These are phyloP conservation scores for Syritta pipiens DNA, from an alignment of 2,888 invertebrate genomes.

Conservation along the genomic window DNA sequence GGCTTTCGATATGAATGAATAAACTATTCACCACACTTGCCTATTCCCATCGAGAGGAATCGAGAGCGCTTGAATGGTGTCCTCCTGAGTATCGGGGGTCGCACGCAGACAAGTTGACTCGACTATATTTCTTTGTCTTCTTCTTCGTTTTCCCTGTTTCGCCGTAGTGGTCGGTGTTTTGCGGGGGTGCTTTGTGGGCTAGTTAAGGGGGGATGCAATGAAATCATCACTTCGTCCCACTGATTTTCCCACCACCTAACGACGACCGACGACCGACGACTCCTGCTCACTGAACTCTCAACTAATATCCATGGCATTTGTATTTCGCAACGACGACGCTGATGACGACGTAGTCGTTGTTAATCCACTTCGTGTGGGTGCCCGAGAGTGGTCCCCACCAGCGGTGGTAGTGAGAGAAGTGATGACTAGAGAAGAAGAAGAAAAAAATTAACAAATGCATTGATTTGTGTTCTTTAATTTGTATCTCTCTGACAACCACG, in stretches of 20 bases:
- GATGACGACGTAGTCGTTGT: slow-evolving; percentile 22
- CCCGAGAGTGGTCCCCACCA: not conserved
- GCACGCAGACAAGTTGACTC: slow-evolving; percentile 13
- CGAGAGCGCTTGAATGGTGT: not conserved
- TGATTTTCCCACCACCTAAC: slow-evolving; percentile 13
- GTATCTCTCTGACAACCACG: slow-evolving; percentile 43
- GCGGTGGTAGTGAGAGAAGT: not conserved
- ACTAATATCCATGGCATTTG: slow-evolving; percentile 7
- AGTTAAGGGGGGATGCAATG: slow-evolving; percentile 40
- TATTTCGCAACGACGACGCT: slow-evolving; percentile 32
- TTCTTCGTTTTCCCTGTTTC: not conserved
- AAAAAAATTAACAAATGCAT: slow-evolving; percentile 47
- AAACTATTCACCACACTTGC: slow-evolving; percentile 42
- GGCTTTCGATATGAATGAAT: slow-evolving; percentile 54
- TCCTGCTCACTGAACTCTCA: not conserved
- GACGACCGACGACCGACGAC: not conserved
- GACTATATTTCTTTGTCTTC: not conserved
- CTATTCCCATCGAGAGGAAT: slow-evolving; percentile 14
- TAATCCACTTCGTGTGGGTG: slow-evolving; percentile 5
- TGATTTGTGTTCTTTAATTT: slow-evolving; percentile 57
- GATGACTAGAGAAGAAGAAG: slow-evolving; percentile 10
- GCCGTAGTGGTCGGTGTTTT: not conserved
- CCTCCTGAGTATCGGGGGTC: not conserved
- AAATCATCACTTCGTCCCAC: slow-evolving; percentile 52
- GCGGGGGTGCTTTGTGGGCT: slow-evolving; percentile 11